A percentile compares a stretch with the other conserved stretches of the same genome.
Conservation (phyloP, 2,888 invertebrate species). For the Orthonychiurus folsomi region DNA sequence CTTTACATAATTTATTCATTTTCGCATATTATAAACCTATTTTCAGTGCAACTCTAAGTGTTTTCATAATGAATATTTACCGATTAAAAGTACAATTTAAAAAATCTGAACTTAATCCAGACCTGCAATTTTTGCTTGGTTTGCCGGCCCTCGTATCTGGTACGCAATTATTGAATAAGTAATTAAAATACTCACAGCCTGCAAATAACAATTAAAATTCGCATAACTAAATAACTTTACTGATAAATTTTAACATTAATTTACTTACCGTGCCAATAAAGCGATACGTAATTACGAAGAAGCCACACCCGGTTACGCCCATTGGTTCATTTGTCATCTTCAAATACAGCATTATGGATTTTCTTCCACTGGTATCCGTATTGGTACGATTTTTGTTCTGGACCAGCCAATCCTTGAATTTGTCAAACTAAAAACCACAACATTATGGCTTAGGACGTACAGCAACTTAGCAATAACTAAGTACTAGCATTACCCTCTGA, state of each 20-base stretch:
- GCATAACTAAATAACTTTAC: too few species aligned
- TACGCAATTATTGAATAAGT: background rate
- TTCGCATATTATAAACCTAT: too few species aligned
- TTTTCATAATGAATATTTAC: too few species aligned
- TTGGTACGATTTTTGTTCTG: too few species aligned
- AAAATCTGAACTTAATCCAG: too few species aligned
- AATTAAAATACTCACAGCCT: background rate
- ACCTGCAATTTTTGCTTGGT: background rate
- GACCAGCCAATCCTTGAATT: background rate
- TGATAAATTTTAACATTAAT: too few species aligned
- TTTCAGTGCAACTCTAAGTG: too few species aligned
- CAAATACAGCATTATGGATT: background rate
- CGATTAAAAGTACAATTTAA: too few species aligned
- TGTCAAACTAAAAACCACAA: background rate
- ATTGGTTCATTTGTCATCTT: background rate
- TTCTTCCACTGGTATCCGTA: background rate
- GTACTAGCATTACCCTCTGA: background rate
- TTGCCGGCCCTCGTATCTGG: background rate
- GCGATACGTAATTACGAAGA: background rate
- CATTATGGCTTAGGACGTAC: too few species aligned
- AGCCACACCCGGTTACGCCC: background rate
- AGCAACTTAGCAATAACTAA: too few species aligned
- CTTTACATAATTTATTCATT: too few species aligned
- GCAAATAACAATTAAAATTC: background rate
- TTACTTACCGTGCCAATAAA: background rate